A percentile compares a stretch with the other conserved stretches of the same genome.
These are phyloP conservation scores for Acromyrmex heyeri DNA, from an alignment of 1,140 invertebrate genomes.

Conservation along the genomic window DNA sequence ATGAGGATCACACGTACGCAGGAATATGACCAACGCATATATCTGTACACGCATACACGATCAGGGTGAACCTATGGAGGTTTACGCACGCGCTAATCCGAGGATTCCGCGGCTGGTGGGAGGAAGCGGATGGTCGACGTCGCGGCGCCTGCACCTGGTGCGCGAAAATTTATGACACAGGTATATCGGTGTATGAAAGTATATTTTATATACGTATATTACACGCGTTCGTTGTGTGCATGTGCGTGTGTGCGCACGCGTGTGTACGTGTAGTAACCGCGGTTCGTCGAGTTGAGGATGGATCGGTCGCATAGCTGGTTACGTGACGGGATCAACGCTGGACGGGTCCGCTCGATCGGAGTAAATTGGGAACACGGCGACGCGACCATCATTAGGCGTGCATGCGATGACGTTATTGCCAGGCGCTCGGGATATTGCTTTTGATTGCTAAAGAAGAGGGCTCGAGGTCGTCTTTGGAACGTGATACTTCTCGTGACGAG, in stretches of 20 bases:
- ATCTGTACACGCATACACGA: neutral
- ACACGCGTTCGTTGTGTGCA: neutral
- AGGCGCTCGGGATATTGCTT: slow-evolving; percentile 22
- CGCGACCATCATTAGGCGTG: slow-evolving; percentile 46
- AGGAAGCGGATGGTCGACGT: slow-evolving; percentile 52
- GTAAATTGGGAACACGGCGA: slow-evolving; percentile 55
- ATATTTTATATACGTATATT: slow-evolving; percentile 17
- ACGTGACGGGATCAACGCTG: slow-evolving; percentile 48
- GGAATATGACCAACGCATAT: neutral
- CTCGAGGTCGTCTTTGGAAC: slow-evolving; percentile 48
- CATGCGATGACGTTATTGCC: slow-evolving; percentile 42
- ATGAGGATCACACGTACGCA: neutral
- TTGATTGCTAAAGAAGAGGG: slow-evolving; percentile 33
- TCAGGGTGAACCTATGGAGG: slow-evolving; percentile 50
- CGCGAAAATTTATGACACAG: slow-evolving; percentile 63
- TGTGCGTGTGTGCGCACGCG: neutral
- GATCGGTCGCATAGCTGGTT: slow-evolving; percentile 40
- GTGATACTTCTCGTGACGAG: slow-evolving; percentile 19
- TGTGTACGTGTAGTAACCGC: neutral
- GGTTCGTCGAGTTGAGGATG: neutral
- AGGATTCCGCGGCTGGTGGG: slow-evolving; percentile 46
- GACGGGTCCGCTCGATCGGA: slow-evolving; percentile 38
- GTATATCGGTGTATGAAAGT: slow-evolving; percentile 12
- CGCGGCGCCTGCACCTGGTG: slow-evolving; percentile 62
- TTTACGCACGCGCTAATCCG: slow-evolving; percentile 65